These are phyloP conservation scores for Bovichtus diacanthus DNA, from an alignment of 2,797 vertebrate genomes.

Conservation along the genomic window DNA sequence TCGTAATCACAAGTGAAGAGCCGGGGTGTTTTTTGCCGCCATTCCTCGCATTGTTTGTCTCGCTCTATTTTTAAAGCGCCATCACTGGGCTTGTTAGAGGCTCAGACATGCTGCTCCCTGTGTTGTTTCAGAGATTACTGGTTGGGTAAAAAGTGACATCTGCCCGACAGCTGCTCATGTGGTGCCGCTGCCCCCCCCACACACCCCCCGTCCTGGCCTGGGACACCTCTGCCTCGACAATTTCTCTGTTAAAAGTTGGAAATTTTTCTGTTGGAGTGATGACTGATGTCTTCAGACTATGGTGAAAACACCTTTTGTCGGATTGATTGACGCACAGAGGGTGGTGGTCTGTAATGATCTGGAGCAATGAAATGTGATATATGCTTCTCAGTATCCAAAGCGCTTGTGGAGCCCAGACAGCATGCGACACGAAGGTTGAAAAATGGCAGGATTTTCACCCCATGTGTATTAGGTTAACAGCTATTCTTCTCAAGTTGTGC, in stretches of 20 bases:
- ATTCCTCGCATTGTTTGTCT: slow-evolving; percentile 73
- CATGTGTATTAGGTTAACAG: not conserved
- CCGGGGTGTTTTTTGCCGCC: slow-evolving; percentile 59
- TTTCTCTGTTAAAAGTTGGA: slow-evolving; percentile 8
- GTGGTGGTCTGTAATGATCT: slow-evolving; percentile 3
- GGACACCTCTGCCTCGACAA: not conserved
- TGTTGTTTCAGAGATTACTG: slow-evolving; percentile 75
- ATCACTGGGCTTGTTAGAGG: slow-evolving; percentile 70
- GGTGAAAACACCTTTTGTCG: not conserved
- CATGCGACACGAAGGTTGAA: slow-evolving; percentile 25
- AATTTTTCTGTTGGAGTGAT: not conserved
- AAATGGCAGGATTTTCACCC: slow-evolving; percentile 4
- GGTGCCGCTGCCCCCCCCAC: not conserved
- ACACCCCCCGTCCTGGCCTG: not conserved
- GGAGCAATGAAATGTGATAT: slow-evolving; percentile 28
- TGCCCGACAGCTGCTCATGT: slow-evolving; percentile 56
- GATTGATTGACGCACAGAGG: slow-evolving; percentile 6
- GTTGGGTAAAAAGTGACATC: slow-evolving; percentile 37
- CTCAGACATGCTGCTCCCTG: slow-evolving; percentile 55
- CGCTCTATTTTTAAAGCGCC: slow-evolving; percentile 68
- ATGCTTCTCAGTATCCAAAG: slow-evolving; percentile 2
- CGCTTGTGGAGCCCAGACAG: slow-evolving; percentile 4
- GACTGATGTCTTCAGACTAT: not conserved
- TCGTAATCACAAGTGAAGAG: slow-evolving; percentile 27
- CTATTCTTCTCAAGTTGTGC: slow-evolving; percentile 14